Evolutionary conservation across 35 echinoderm and acorn worm species (phyloP).

Genomic region (Ophiothrix spiculata): DNA sequence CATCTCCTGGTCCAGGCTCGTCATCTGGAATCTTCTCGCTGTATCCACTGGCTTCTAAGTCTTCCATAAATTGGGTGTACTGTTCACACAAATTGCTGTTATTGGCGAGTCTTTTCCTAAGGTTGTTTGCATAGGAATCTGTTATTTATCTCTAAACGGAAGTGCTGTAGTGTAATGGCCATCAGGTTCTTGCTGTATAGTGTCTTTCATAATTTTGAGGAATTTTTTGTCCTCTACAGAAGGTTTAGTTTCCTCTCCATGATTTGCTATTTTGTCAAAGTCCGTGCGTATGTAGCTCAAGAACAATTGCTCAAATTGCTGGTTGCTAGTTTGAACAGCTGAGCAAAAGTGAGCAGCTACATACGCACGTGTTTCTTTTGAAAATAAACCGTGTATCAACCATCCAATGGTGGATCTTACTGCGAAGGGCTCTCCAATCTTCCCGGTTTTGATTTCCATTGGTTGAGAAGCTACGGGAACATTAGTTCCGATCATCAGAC

Average conservation of each 20-base stretch:
- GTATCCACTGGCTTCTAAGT: constrained; percentile 25
- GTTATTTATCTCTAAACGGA: neutral
- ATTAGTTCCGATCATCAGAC: too few species aligned
- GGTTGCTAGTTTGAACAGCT: neutral
- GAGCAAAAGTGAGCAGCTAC: neutral
- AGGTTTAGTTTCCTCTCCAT: neutral
- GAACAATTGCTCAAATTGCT: neutral
- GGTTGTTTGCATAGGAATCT: neutral
- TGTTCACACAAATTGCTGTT: neutral
- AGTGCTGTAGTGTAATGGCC: neutral
- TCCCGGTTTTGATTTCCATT: too few species aligned
- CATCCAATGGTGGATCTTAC: constrained; percentile 13
- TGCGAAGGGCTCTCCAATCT: constrained; percentile 36
- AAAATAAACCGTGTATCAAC: neutral
- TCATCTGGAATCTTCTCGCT: constrained; percentile 28
- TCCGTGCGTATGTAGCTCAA: neutral
- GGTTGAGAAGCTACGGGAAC: too few species aligned
- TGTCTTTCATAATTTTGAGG: neutral
- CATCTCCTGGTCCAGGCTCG: neutral
- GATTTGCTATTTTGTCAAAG: neutral
- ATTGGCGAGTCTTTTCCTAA: neutral
- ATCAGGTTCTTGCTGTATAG: neutral
- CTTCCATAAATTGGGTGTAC: constrained; percentile 38
- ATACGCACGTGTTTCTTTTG: neutral
- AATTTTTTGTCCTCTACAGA: neutral